Evolutionary conservation across 2,888 invertebrate genomes (phyloP).

Genomic region (Gari tellinella): DNA sequence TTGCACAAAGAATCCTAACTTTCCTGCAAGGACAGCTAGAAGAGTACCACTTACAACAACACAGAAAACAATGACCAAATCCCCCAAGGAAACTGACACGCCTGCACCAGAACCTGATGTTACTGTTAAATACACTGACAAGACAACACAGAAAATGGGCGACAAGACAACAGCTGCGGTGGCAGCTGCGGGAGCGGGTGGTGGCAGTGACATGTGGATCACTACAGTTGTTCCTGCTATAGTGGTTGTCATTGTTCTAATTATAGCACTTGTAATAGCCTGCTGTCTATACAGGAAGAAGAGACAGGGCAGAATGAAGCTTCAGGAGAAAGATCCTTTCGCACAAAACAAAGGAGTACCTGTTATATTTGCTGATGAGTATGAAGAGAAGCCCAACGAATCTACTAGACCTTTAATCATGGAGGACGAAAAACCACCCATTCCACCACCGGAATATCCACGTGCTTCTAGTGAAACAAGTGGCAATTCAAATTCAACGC

Average conservation of each 20-base stretch:
- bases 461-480: slow-evolving; percentile 76
- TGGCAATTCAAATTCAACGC: slow-evolving; percentile 74
- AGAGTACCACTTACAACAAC: slow-evolving; percentile 25
- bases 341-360: slow-evolving; percentile 89
- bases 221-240: slow-evolving; percentile 95
- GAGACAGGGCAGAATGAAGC: slow-evolving; percentile 91
- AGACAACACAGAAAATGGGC: slow-evolving; percentile 11
- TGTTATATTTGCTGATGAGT: slow-evolving; percentile 96
- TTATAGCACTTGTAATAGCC: slow-evolving; percentile 94
- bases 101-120: slow-evolving; percentile 9
- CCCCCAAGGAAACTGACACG: slow-evolving; percentile 4
- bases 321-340: slow-evolving; percentile 88
- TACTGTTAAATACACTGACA: slow-evolving; percentile 15
- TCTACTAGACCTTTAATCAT: slow-evolving; percentile 95
- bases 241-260: slow-evolving; percentile 92
- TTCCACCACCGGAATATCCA: slow-evolving; percentile 79
- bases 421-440: slow-evolving; percentile 96
- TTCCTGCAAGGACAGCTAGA: slow-evolving; percentile 56
- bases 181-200: slow-evolving; percentile 52
- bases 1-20: slow-evolving; percentile 84
- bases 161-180: slow-evolving; percentile 29
- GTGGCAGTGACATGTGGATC: slow-evolving; percentile 84
- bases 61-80: slow-evolving; percentile 4
- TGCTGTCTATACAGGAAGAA: slow-evolving; percentile 94
- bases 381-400: slow-evolving; percentile 94